Conservation (phyloP, 35 echinoderm and acorn worm genomes). For the Amphiura filiformis region DNA sequence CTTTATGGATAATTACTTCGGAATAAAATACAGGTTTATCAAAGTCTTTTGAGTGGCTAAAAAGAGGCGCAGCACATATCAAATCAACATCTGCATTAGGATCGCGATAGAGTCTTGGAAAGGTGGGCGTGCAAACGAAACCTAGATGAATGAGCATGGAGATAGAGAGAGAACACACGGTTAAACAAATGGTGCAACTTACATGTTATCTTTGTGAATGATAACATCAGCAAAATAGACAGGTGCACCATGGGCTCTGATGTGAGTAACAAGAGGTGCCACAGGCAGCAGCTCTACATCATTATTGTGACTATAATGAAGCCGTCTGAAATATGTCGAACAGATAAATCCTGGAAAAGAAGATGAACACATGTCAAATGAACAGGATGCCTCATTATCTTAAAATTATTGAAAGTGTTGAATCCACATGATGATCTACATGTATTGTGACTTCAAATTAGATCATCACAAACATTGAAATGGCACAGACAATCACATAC, state of each 20-base stretch:
- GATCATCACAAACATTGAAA: too few species aligned
- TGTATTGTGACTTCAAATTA: too few species aligned
- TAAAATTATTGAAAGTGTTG: too few species aligned
- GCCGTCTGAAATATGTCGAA: constrained; percentile 11
- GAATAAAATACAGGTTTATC: constrained; percentile 73
- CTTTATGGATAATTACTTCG: constrained; percentile 73
- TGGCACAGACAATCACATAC: too few species aligned
- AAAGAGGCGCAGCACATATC: constrained; percentile 47
- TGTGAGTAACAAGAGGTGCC: constrained; percentile 45
- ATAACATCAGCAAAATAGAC: constrained; percentile 79
- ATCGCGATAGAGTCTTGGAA: background rate
- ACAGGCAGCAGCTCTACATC: constrained; percentile 42
- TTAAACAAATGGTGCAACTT: too few species aligned
- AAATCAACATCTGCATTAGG: constrained; percentile 47
- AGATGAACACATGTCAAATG: too few species aligned
- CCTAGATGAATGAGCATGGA: background rate
- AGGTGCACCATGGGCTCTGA: constrained; percentile 27
- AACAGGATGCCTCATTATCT: too few species aligned
- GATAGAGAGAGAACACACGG: too few species aligned
- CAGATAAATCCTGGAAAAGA: constrained; percentile 25
- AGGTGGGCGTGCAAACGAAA: constrained; percentile 18
- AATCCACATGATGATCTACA: too few species aligned
- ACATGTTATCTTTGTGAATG: background rate
- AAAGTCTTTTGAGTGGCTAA: constrained; percentile 26
- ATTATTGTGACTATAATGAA: constrained; percentile 40